Evolutionary conservation across 2,888 invertebrate species (phyloP), one percentile per base, ranked within the genome.

Genomic region (Cheilosia vulpina): DNA sequence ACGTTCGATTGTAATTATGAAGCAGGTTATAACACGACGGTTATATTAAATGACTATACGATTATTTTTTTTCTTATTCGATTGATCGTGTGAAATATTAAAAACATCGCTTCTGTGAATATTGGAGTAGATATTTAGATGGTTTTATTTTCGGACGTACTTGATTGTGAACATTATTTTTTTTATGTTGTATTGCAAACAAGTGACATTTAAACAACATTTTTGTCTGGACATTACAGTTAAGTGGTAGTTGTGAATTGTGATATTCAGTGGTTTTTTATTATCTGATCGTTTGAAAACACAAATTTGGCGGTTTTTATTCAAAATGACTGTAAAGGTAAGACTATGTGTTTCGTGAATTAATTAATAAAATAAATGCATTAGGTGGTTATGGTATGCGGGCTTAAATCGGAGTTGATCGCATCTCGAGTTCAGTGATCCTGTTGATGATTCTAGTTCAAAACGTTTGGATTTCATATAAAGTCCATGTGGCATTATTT

Each of bases 1-100:
- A 87, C 69, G 58, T 73, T 82, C 73, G 78, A 71, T 73, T 66
- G 69, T 78, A 82, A 82, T 77, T 82, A 78, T 87, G 80, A 87
- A 87, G 77, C 87, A 82, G 77, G 73, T 87, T 73, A 78, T 63
- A 65, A 79, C 13, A 69, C 21, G 53, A 57, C 50, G 38, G 41
- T 78, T 79, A 63, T 62, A 19, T 85, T 52, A 15, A 34, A 47
- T 57, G 65, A 68, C 62, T 53, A 43, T 71, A 41, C 38, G 52
- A 45, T 60, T 27, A n/a, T 69, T 63, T 50, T 41, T 65, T 57
- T 2, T 7, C 9, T 34, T 34, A 34, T 34, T 52, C 69, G 19
- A 65, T 80, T 66, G 75, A 72, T 83, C 66, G 31, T 21, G 69
- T 62, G 58, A 45, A 58, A 55, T 43, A 55, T 41, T 43, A 24